These are phyloP conservation scores for Alitta virens DNA, from an alignment of 2,888 invertebrate species.

Conservation along the genomic window DNA sequence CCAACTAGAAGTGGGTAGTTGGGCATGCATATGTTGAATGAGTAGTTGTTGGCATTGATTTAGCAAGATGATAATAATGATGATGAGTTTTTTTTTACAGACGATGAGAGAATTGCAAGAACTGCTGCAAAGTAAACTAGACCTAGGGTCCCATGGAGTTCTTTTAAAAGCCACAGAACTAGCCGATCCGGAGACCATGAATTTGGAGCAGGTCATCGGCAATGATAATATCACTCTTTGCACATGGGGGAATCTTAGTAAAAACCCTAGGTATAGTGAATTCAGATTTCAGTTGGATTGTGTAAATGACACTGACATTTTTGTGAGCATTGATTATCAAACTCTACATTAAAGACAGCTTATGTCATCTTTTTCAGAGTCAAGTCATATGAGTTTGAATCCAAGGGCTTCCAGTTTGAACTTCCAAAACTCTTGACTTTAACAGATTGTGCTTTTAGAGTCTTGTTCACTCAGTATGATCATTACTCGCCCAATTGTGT, in stretches of 20 bases:
- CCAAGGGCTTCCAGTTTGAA: slow-evolving; percentile 51
- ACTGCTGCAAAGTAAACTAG: slow-evolving; percentile 47
- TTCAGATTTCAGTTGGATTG: too few species aligned
- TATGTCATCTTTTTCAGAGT: slow-evolving; percentile 37
- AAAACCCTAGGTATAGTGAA: slow-evolving; percentile 51
- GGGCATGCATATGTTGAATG: too few species aligned
- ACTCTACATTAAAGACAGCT: not conserved
- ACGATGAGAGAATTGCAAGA: slow-evolving; percentile 47
- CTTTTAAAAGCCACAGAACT: slow-evolving; percentile 44
- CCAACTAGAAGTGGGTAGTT: too few species aligned
- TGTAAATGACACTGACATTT: not conserved
- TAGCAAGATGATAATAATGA: not conserved
- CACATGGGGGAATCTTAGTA: slow-evolving; percentile 56
- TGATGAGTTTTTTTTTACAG: slow-evolving; percentile 26
- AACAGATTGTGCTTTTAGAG: slow-evolving; percentile 48
- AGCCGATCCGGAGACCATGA: slow-evolving; percentile 51
- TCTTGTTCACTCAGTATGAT: slow-evolving; percentile 52
- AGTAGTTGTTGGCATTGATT: too few species aligned
- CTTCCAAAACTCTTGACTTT: slow-evolving; percentile 50
- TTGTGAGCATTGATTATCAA: not conserved
- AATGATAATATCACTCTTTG: slow-evolving; percentile 48
- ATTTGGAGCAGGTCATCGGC: slow-evolving; percentile 46
- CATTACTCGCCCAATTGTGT: slow-evolving; percentile 48
- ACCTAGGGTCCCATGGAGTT: slow-evolving; percentile 46
- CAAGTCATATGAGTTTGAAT: slow-evolving; percentile 49